Conservation (phyloP, 2,113 vertebrate species). For the Passer montanus region DNA sequence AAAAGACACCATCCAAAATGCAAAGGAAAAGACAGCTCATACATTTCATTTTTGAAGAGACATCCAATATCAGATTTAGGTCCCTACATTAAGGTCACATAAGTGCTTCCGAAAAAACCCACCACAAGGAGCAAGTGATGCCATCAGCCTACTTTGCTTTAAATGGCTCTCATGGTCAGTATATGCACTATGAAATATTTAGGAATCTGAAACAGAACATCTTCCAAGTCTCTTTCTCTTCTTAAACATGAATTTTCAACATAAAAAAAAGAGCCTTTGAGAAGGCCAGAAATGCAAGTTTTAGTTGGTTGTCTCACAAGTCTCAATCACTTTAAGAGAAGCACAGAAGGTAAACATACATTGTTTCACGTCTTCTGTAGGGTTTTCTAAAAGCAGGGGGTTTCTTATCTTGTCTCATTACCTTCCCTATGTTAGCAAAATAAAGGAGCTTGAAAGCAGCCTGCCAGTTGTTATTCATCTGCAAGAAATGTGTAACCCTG, state of each 20-base stretch:
- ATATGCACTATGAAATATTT: background rate
- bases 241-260: background rate
- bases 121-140: background rate
- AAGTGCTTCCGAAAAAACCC: background rate
- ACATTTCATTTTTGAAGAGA: background rate
- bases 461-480: background rate
- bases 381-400: background rate
- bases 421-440: background rate
- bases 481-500: background rate
- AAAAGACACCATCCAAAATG: background rate
- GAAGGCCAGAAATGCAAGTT: background rate
- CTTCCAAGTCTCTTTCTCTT: background rate
- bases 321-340: background rate
- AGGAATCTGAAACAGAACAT: background rate
- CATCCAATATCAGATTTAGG: background rate
- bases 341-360: background rate
- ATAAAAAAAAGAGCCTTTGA: background rate
- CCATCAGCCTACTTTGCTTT: background rate
- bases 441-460: background rate
- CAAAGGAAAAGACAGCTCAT: background rate
- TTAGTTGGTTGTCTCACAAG: background rate
- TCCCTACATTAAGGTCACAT: background rate
- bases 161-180: background rate
- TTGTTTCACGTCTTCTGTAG: background rate
- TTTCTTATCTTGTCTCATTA: background rate